Evolutionary conservation across 2,113 vertebrate genomes (phyloP).

Genomic region (Nettapus auritus): DNA sequence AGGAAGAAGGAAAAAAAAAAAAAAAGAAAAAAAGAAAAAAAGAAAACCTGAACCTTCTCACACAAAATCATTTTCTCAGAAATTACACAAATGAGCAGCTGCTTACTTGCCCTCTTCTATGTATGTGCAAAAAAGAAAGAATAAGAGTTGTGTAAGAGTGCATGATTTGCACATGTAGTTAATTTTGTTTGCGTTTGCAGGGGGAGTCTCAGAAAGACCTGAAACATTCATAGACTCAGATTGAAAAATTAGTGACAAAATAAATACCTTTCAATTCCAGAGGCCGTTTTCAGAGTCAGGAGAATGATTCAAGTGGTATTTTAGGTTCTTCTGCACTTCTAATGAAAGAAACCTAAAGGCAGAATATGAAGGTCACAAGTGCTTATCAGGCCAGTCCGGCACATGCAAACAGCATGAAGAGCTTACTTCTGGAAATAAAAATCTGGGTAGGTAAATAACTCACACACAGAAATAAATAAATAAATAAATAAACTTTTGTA

Average conservation of each 20-base stretch:
- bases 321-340: not conserved
- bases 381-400: not conserved
- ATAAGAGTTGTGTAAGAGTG: not conserved
- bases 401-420: not conserved
- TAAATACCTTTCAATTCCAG: rapidly evolving
- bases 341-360: not conserved
- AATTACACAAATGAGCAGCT: not conserved
- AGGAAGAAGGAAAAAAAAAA: no score
- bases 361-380: not conserved
- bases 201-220: not conserved
- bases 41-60: not conserved
- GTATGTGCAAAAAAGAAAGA: not conserved
- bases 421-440: not conserved
- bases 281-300: not conserved
- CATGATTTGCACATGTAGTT: rapidly evolving
- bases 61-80: not conserved
- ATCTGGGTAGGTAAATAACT: not conserved
- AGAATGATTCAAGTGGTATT: not conserved
- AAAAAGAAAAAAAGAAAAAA: not conserved
- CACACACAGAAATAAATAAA: not conserved
- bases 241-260: not conserved
- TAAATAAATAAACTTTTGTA: not conserved
- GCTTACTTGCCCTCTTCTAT: not conserved
- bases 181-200: not conserved
- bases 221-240: not conserved